Evolutionary conservation across 2,888 invertebrate genomes (phyloP), one percentile per base, ranked within the genome.

Genomic region (Formica aserva): DNA sequence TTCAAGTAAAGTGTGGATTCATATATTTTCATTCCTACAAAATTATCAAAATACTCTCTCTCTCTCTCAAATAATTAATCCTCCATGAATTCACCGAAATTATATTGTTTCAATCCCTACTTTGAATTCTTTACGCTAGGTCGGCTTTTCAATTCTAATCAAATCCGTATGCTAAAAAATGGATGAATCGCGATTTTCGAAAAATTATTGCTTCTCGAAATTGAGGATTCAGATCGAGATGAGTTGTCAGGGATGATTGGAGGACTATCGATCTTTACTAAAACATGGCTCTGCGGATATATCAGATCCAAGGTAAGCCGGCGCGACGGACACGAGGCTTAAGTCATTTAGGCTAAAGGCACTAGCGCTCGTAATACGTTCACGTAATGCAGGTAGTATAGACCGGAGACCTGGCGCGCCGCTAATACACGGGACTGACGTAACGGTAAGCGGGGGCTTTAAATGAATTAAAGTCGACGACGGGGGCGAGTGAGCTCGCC

Each of bases 241-340:
- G 38, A 15, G 13, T 15, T 26, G 18, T 48, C 22, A 11, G 29
- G 18, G 13, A 66, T 57, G 29, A 4, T 41, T 6, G 32, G 41
- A 18, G 41, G 4, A n/a, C 11, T 45, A 29, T 29, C 72, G 72
- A 48, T 45, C 65, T 62, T 81, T 15, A 18, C 8, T 75, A 60
- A 32, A 32, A 32, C 22, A 92, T 92, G 92, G 87, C 91, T 83
- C 86, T 93, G 71, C 86, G 91, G 78, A 89, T 93, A 76, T 90
- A 89, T 77, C 88, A 91, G 75, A 91, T 92, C 75, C 91, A 86
- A 92, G 92, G 92, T 93, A 90, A 92, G 89, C 45, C n/a, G 29
- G 11, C 8, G 6, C n/a, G 41, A 67, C 32, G 45, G 22, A 22
- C 38, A 52, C 26, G 48, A 72, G 60, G 38, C 18, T 29, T 18